phyloP scores from a whole-genome alignment of 2,113 vertebrate genomes.

The Tiliqua scincoides region DNA sequence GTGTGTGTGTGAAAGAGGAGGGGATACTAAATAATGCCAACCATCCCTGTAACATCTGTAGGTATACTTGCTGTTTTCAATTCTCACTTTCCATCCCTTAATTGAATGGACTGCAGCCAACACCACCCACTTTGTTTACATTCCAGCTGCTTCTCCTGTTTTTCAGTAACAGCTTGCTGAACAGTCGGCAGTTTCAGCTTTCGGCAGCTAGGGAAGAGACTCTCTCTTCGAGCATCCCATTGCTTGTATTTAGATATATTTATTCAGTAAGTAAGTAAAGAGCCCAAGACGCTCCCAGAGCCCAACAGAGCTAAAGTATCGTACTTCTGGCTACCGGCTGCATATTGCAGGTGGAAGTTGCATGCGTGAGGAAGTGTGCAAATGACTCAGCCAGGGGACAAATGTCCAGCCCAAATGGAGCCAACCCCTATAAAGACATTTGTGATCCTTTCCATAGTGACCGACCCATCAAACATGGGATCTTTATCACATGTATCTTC shows the following conservation, averaged over 20 bases:
- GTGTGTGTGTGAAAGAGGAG: not conserved
- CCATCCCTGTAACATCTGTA: not conserved
- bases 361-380: not conserved
- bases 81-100: not conserved
- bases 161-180: constrained; percentile 3
- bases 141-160: constrained; percentile 13
- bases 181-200: constrained; percentile 1
- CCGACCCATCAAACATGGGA: not conserved
- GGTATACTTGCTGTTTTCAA: constrained; percentile 5
- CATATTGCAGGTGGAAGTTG: not conserved
- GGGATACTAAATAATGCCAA: not conserved
- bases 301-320: not conserved
- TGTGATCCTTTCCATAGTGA: not conserved
- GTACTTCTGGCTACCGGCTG: not conserved
- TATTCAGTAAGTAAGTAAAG: constrained; percentile 11
- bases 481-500: not conserved
- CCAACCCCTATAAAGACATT: not conserved
- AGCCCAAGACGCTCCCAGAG: not conserved
- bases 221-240: not conserved
- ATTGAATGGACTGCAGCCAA: constrained; percentile 1
- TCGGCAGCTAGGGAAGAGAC: not conserved
- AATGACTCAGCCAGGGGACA: not conserved
- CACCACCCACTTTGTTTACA: constrained; percentile 16
- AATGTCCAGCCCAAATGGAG: no score
- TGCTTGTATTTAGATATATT: constrained; percentile 18